These are phyloP conservation scores for Parauchenoglanis ngamensis DNA, from an alignment of 2,797 vertebrate genomes.

Conservation along the genomic window DNA sequence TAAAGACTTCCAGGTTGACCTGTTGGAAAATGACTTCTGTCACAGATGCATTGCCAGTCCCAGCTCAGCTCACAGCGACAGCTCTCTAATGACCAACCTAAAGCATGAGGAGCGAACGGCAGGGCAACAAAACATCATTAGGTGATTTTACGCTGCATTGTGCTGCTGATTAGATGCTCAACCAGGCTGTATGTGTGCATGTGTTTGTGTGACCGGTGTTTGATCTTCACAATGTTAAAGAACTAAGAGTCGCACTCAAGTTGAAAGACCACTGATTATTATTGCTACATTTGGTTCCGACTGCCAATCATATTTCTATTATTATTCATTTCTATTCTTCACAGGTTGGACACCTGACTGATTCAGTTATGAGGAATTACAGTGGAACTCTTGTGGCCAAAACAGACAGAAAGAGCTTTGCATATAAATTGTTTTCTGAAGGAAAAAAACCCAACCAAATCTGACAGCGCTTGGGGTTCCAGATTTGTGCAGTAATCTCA, in stretches of 20 bases:
- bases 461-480: not conserved
- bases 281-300: not conserved
- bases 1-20: not conserved
- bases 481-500: not conserved
- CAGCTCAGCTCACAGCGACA: not conserved
- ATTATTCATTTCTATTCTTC: not conserved
- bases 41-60: not conserved
- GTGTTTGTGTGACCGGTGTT: not conserved
- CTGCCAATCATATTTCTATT: not conserved
- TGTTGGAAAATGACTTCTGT: not conserved
- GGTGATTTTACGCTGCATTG: not conserved
- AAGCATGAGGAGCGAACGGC: too few relatives aligned
- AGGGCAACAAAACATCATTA: not conserved
- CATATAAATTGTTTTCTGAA: not conserved
- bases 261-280: not conserved
- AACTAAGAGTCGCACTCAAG: not conserved
- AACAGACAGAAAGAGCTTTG: not conserved
- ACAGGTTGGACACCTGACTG: not conserved
- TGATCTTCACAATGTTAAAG: not conserved
- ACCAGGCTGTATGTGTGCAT: not conserved
- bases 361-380: not conserved
- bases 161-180: not conserved
- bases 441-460: not conserved
- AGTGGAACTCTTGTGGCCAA: not conserved
- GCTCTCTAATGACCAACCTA: not conserved